Evolutionary conservation across 1,140 invertebrate genomes (phyloP).

Genomic region (Parapsyche elsis): DNA sequence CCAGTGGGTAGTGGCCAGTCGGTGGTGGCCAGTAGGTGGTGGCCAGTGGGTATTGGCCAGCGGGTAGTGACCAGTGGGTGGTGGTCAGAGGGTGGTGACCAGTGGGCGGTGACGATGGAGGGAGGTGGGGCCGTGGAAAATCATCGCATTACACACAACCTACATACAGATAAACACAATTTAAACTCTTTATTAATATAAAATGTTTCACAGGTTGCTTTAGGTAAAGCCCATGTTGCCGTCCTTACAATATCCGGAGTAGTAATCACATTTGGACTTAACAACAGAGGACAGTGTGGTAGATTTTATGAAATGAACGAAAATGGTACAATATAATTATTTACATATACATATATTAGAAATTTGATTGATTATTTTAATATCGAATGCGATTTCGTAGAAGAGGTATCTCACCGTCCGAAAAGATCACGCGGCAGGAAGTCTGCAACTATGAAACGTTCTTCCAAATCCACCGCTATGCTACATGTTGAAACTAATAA

Average conservation of each 20-base stretch:
- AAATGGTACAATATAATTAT: slow-evolving; percentile 44
- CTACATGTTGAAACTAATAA: not conserved
- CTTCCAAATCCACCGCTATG: not conserved
- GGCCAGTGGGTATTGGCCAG: too few relatives aligned
- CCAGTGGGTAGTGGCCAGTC: too few relatives aligned
- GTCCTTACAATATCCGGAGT: slow-evolving; percentile 89
- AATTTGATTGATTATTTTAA: not conserved
- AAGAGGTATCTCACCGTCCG: not conserved
- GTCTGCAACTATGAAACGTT: slow-evolving; percentile 1
- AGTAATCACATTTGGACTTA: slow-evolving; percentile 96
- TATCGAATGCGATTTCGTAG: not conserved
- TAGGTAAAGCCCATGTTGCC: slow-evolving; percentile 96
- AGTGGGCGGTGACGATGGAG: too few relatives aligned
- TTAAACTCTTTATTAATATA: slow-evolving; percentile 10
- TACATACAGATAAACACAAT: not conserved
- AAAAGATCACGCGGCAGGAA: slow-evolving; percentile 19
- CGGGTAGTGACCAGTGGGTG: too few relatives aligned
- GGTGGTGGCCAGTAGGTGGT: too few relatives aligned
- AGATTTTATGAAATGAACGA: slow-evolving; percentile 75
- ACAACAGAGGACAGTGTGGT: slow-evolving; percentile 98
- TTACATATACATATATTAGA: slow-evolving; percentile 3
- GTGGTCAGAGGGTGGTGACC: too few relatives aligned
- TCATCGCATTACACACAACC: too few relatives aligned
- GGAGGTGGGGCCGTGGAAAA: not conserved
- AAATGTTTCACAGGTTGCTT: slow-evolving; percentile 74